These are phyloP conservation scores for Platycnemis pennipes DNA, from an alignment of 2,888 invertebrate species.

Conservation along the genomic window DNA sequence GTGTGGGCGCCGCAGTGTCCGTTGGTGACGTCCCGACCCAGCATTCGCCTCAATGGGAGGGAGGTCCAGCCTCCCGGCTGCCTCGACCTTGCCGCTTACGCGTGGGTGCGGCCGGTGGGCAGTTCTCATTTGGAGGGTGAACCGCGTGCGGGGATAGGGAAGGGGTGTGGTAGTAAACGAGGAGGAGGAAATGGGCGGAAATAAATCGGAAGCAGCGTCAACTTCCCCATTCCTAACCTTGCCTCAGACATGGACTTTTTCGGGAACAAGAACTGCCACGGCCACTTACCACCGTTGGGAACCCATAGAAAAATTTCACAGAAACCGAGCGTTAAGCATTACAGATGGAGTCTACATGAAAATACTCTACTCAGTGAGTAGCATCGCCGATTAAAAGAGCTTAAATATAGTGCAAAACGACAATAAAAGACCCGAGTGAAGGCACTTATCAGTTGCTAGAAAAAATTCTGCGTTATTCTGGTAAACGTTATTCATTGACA, in stretches of 20 bases:
- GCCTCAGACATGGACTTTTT: not conserved
- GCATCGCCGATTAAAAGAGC: too few relatives aligned
- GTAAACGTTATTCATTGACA: too few relatives aligned
- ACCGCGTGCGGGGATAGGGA: not conserved
- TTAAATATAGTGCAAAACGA: too few relatives aligned
- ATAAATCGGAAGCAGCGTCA: not conserved
- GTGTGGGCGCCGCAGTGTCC: not conserved
- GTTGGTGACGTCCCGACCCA: not conserved
- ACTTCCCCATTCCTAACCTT: not conserved
- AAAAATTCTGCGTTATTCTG: too few relatives aligned
- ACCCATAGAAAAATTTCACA: too few relatives aligned
- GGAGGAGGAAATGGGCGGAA: not conserved
- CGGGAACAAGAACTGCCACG: not conserved
- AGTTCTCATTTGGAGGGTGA: not conserved
- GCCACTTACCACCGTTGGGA: too few relatives aligned
- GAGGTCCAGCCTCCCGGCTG: not conserved
- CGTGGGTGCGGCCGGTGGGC: not conserved
- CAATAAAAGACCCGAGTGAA: too few relatives aligned
- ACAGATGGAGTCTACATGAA: too few relatives aligned
- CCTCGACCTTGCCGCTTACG: not conserved
- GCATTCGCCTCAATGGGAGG: not conserved
- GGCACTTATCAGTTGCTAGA: too few relatives aligned
- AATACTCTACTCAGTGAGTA: too few relatives aligned
- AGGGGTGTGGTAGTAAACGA: not conserved
- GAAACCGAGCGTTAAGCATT: too few relatives aligned